These are phyloP conservation scores for Pristis pectinata DNA, from an alignment of 2,797 vertebrate genomes.

Conservation along the genomic window DNA sequence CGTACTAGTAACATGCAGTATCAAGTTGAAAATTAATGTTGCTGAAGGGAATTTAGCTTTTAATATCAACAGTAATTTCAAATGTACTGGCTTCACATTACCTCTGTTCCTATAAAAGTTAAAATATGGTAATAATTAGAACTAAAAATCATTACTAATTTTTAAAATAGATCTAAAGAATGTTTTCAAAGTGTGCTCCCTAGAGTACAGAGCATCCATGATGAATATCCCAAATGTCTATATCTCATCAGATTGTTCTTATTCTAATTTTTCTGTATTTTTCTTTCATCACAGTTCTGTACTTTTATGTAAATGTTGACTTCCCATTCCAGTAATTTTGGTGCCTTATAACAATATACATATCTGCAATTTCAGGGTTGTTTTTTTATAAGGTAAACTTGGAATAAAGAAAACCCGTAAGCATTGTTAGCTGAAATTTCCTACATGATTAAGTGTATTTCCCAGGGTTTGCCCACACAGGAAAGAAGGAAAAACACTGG, in stretches of 20 bases:
- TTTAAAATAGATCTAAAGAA: background rate
- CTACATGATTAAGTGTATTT: background rate
- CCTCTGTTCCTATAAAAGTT: background rate
- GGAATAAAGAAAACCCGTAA: no score
- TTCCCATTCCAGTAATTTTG: background rate
- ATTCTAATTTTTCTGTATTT: background rate
- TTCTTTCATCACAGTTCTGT: background rate
- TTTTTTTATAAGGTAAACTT: no score
- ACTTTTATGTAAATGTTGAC: background rate
- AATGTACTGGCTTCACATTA: background rate
- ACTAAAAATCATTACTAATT: background rate
- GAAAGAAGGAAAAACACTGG: background rate
- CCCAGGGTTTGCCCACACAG: background rate
- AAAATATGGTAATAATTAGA: background rate
- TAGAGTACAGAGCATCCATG: background rate
- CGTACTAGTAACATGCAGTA: background rate
- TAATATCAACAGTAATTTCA: background rate
- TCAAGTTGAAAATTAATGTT: background rate
- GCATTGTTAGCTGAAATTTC: background rate
- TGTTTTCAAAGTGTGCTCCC: background rate
- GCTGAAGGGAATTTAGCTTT: background rate
- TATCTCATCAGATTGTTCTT: background rate
- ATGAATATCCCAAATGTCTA: background rate
- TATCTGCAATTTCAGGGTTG: no score
- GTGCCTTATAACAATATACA: background rate